Evolutionary conservation across 1,140 invertebrate species (phyloP).

Genomic region (Achatina immaculata): DNA sequence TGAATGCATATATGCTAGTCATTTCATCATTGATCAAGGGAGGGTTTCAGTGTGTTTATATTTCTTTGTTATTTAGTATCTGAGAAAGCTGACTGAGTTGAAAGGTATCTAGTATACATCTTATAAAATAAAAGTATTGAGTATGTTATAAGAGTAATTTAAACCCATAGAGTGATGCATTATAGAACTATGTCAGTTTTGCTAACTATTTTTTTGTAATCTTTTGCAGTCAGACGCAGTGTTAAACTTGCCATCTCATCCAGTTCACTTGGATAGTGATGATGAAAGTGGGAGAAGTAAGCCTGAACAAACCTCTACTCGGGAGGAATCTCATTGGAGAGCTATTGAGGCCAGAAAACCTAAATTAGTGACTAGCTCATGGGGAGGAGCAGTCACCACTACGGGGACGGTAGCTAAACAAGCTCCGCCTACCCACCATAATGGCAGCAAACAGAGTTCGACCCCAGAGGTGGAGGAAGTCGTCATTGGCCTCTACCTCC

Average conservation of each 20-base stretch:
- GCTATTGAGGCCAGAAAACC: conserved; percentile 39
- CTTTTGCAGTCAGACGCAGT: conserved; percentile 3
- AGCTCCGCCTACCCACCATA: conserved; percentile 12
- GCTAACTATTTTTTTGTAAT: conserved; percentile 11
- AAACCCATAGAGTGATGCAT: no score
- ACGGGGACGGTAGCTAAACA: conserved; percentile 5
- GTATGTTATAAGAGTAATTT: no score
- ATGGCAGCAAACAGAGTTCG: conserved; percentile 27
- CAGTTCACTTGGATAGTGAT: conserved; percentile 40
- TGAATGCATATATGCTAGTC: no score
- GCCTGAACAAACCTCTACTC: conserved; percentile 38
- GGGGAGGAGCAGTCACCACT: conserved; percentile 40
- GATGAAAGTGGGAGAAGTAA: conserved; percentile 17
- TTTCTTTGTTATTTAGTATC: no score
- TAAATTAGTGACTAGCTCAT: conserved; percentile 26
- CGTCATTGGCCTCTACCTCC: conserved; percentile 51
- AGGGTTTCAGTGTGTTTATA: no score
- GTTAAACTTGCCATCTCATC: neutral
- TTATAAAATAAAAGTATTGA: no score
- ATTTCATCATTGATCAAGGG: no score
- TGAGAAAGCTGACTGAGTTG: no score
- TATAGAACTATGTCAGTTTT: no score
- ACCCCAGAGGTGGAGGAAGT: conserved; percentile 41
- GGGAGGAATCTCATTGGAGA: conserved; percentile 47
- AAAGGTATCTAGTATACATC: no score